phyloP scores from a whole-genome alignment of 1,140 invertebrate genomes.

The Caenorhabditis elegans region DNA sequence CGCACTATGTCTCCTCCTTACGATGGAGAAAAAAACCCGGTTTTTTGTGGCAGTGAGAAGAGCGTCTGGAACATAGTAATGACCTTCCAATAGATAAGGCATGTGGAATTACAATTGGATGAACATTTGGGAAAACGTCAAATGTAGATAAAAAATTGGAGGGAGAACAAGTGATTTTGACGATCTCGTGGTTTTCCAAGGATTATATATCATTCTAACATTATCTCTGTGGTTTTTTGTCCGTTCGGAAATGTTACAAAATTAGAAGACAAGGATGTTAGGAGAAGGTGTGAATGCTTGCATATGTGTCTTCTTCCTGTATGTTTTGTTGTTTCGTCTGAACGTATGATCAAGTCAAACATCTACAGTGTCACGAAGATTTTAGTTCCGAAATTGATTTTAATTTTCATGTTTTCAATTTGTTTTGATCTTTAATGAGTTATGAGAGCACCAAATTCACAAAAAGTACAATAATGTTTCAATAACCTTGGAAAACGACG shows the following conservation, averaged over 20 bases:
- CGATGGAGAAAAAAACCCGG: conserved; percentile 26
- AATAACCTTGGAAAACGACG: background rate
- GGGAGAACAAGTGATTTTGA: conserved; percentile 8
- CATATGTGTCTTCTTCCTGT: background rate
- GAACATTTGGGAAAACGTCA: conserved; percentile 16
- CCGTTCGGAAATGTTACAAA: background rate
- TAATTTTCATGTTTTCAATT: too few relatives aligned
- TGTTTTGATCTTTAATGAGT: too few relatives aligned
- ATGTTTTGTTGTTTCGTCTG: too few relatives aligned
- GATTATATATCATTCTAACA: background rate
- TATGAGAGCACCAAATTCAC: too few relatives aligned
- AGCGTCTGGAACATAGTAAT: conserved; percentile 31
- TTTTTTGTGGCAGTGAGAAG: conserved; percentile 30
- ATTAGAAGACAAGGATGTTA: conserved; percentile 1
- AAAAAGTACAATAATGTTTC: too few relatives aligned
- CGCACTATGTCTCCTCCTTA: conserved; percentile 9
- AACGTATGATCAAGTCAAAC: too few relatives aligned
- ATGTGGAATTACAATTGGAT: conserved; percentile 32
- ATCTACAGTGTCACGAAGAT: too few relatives aligned
- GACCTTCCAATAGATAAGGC: conserved; percentile 29
- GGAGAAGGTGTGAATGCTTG: background rate
- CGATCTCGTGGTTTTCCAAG: conserved; percentile 21
- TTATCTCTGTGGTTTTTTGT: too few relatives aligned
- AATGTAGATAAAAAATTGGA: background rate
- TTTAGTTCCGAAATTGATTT: too few relatives aligned